Base-by-base conservation (phyloP, 2,113 vertebrate species). In the Psettodes erumei region DNA sequence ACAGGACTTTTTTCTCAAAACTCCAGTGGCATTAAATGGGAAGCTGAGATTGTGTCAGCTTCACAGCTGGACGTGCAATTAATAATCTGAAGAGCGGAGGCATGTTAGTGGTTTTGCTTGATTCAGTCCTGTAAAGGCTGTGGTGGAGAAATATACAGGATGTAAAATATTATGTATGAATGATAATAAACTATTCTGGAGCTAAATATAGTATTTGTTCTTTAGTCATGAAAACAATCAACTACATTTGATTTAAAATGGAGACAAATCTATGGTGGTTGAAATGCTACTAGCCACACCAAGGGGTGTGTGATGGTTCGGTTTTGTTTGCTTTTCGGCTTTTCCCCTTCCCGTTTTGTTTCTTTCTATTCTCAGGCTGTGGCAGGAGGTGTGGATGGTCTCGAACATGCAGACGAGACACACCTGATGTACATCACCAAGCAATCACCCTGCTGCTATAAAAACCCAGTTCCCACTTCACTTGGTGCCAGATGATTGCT, bases 1-100 rank as follows among this genome's bases (percentile, higher is more conserved):
- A 86, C 81, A 88, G 70, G 59, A 65, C 33, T 56, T 73, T 77
- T 77, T 72, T 77, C 54, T 76, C 43, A 68, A 37, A 54, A 55
- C 55, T 80, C 73, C 71, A 61, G 68, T 83, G 48, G 83, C 53
- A 70, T 71, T 71, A 61, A 65, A 81, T 68, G 59, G 45, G 30
- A 40, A 80, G 67, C 73, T 38, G 75, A 65, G 58, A 65, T 38
- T 47, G 53, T 74, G 58, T 53, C 68, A 61, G 45, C 50, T 61
- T 38, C 55, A 59, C 73, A 77, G 68, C 53, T 71, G 63, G 63
- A 77, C 58, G 77, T 64, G 48, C 69, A 38, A 69, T 79, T 66
- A 62, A 42, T n/a, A n/a, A 51, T 48, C 35, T 65, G 18, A 53
- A 42, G 28, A 67, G 42, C 50, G 25, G 32, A 65, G 8, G 3